Conservation (phyloP, 2,797 vertebrate genomes). For the Chanos chanos region DNA sequence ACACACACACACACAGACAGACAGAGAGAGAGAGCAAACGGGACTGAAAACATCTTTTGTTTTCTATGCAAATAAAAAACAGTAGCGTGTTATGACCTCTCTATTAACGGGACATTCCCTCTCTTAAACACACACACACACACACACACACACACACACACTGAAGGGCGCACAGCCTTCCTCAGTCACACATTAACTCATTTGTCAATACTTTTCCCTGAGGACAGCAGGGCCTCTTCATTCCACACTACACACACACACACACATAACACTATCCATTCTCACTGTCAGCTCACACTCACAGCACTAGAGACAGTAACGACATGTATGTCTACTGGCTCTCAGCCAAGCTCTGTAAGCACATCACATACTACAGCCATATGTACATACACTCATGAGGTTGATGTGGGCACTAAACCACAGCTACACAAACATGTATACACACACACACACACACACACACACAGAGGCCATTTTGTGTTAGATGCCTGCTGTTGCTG, state of each 20-base stretch:
- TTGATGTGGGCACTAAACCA: too few species aligned
- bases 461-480: conserved; percentile 44
- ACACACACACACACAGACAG: conserved; percentile 12
- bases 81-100: not conserved
- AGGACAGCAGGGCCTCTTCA: not conserved
- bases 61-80: conserved; percentile 11
- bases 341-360: too few species aligned
- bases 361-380: too few species aligned
- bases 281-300: too few species aligned
- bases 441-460: conserved; percentile 32
- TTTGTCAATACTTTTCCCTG: conserved; percentile 50
- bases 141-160: conserved; percentile 24
- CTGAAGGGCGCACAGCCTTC: conserved; percentile 2
- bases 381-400: too few species aligned
- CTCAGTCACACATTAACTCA: conserved; percentile 58
- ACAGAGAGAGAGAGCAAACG: not conserved
- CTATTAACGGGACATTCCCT: not conserved
- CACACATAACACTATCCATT: not conserved
- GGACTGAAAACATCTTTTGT: not conserved
- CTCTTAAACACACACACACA: conserved; percentile 3
- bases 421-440: conserved; percentile 11
- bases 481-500: conserved; percentile 41
- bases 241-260: not conserved
- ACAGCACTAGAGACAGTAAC: too few species aligned
- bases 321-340: too few species aligned